phyloP scores from a whole-genome alignment of 2,888 invertebrate genomes.

The Drosophila tanythrix region DNA sequence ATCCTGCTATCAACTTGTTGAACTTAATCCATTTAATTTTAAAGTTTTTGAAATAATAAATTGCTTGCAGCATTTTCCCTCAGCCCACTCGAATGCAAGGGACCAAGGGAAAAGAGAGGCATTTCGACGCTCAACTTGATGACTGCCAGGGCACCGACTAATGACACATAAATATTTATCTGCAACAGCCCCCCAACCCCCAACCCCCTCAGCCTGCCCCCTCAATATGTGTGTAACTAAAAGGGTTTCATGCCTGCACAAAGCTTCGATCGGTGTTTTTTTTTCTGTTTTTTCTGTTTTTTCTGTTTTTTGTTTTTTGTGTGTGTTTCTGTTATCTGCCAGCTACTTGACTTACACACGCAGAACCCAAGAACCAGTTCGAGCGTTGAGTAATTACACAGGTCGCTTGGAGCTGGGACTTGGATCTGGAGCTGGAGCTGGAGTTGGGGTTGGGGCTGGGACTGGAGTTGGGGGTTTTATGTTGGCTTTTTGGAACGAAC shows the following conservation, averaged over 20 bases:
- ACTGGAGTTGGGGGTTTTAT: slow-evolving; percentile 32
- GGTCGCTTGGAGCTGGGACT: slow-evolving; percentile 26
- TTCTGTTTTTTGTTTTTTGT: slow-evolving; percentile 18
- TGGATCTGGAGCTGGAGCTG: slow-evolving; percentile 1
- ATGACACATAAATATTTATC: slow-evolving; percentile 79
- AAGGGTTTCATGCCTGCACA: slow-evolving; percentile 66
- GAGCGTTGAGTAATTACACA: slow-evolving; percentile 76
- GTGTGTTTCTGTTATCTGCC: slow-evolving; percentile 65
- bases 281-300: slow-evolving; percentile 1
- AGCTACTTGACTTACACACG: slow-evolving; percentile 79
- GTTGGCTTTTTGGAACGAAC: slow-evolving; percentile 56
- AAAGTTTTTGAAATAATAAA: slow-evolving; percentile 44
- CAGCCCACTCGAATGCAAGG: not conserved
- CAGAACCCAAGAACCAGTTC: slow-evolving; percentile 70
- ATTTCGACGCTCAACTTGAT: slow-evolving; percentile 74
- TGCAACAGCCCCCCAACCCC: slow-evolving; percentile 15
- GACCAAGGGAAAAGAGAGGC: slow-evolving; percentile 27
- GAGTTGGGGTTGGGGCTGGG: slow-evolving; percentile 4
- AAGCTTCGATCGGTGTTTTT: slow-evolving; percentile 61
- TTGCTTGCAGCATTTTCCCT: slow-evolving; percentile 27
- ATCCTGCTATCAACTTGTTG: slow-evolving; percentile 16
- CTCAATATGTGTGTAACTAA: slow-evolving; percentile 48
- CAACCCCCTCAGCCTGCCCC: not conserved
- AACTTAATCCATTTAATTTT: slow-evolving; percentile 47
- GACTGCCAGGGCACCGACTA: slow-evolving; percentile 63